These are phyloP conservation scores for Hydrotaea diabolus DNA, from an alignment of 2,888 invertebrate genomes.

Conservation along the genomic window DNA sequence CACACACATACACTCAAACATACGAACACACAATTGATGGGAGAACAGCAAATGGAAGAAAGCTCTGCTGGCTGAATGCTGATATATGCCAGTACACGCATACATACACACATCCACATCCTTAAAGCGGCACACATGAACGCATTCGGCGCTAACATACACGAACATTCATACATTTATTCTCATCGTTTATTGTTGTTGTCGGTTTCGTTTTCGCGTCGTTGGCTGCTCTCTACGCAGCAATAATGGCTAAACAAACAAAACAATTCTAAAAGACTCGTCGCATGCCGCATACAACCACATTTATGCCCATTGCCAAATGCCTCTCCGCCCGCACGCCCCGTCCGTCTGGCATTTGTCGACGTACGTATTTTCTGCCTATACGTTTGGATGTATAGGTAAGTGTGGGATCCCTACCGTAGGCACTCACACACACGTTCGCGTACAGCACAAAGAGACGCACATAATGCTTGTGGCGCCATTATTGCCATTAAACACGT, in stretches of 20 bases:
- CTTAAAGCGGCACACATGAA: conserved; percentile 13
- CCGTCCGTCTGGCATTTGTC: no score
- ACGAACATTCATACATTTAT: not conserved
- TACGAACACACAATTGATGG: not conserved
- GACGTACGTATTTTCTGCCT: not conserved
- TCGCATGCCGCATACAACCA: conserved; percentile 2
- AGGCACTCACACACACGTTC: conserved; percentile 71
- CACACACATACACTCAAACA: not conserved
- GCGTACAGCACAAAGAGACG: conserved; percentile 36
- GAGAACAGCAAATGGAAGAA: not conserved
- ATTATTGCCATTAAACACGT: conserved; percentile 57
- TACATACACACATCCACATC: conserved; percentile 29
- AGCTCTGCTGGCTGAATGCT: not conserved
- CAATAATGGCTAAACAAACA: conserved; percentile 64
- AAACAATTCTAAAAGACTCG: conserved; percentile 49
- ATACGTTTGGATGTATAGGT: not conserved
- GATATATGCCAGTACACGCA: not conserved
- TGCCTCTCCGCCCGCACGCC: no score
- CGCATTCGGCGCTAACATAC: not conserved
- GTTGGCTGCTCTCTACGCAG: conserved; percentile 20
- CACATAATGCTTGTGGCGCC: conserved; percentile 56
- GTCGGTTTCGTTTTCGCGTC: conserved; percentile 24
- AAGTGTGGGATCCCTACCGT: conserved; percentile 62
- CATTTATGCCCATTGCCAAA: not conserved
- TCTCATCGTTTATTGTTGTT: conserved; percentile 13